A percentile compares a stretch with the other conserved stretches of the same genome.
Conservation (phyloP, 1,140 invertebrate genomes). For the Eurytemora carolleeae region DNA sequence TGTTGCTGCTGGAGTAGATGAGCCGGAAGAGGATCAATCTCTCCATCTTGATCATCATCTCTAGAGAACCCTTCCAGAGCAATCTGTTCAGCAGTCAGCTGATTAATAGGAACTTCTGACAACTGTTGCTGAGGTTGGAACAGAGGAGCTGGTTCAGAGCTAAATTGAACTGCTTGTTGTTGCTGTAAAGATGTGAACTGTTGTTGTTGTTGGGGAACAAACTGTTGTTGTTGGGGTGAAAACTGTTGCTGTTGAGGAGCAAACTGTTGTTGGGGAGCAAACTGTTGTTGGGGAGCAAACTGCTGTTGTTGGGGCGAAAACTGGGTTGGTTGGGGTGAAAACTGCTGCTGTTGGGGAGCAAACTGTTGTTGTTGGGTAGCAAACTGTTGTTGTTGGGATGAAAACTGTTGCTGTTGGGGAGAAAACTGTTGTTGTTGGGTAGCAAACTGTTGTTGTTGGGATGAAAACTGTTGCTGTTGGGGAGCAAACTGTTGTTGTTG, state of each 20-base stretch:
- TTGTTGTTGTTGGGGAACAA: background rate
- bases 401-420: background rate
- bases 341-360: conserved; percentile 9
- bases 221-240: conserved; percentile 3
- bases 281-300: conserved; percentile 3
- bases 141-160: too few species aligned
- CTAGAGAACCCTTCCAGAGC: conserved; percentile 10
- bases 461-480: background rate
- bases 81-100: background rate
- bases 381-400: background rate
- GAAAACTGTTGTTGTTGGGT: background rate
- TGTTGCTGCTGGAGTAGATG: conserved; percentile 1
- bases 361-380: background rate
- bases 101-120: background rate
- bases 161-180: background rate
- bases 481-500: background rate
- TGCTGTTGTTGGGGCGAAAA: conserved; percentile 13
- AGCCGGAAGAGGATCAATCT: conserved; percentile 9
- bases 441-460: background rate
- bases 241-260: conserved; percentile 9
- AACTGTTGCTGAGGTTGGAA: background rate
- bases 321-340: conserved; percentile 15
- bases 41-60: conserved; percentile 15
- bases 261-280: conserved; percentile 15
- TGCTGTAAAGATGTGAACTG: conserved; percentile 7